Base-by-base conservation (phyloP, 2,888 invertebrate species). In the Plemyria rubiginata region DNA sequence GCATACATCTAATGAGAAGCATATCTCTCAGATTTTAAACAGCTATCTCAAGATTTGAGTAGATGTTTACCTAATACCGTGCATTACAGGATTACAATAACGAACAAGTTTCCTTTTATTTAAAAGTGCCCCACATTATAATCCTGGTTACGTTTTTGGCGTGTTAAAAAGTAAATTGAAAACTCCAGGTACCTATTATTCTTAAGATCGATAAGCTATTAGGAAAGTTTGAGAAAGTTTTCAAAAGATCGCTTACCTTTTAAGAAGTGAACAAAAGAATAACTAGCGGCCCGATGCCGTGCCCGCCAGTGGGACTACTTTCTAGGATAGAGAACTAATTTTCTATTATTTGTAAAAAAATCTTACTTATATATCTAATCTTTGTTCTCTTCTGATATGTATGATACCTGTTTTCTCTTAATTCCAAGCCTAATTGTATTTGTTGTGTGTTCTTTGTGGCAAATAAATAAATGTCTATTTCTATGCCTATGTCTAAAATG, bases 111-210 rank as follows among this genome's bases (percentile, higher is more conserved):
- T 11, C 36, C 2, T 38, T 38, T 38, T 2, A 38, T 38, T 38
- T 8, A 8, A 38, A 38, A 16, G 1, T 16, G 11, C 45, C 45
- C 6, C 45, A 38, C 3, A 8, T 49, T 3, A n/a, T 32, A 29
- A 13, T 12, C 36, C 28, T 48, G 32, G 6, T 16, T 59, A 29
- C 53, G 12, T n/a, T 40, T 32, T 40, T 53, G 59, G 4, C 11
- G 16, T n/a, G n/a, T 48, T 59, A 48, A 46, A 57, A 59, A 53
- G 53, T 59, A 38, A 50, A 53, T 15, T 48, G n/a, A 15, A 40
- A 54, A 59, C 53, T 53, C 32, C 57, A 57, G 41, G 52, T 59
- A 22, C 22, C 22, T 22, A 52, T 52, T 58, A 52, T 59, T 53
- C 16, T 15, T 48, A 32, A 40, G 48, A 54, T 59, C 59, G 48